Base-by-base conservation (phyloP, 2,888 invertebrate genomes). In the Eledona agricola region DNA sequence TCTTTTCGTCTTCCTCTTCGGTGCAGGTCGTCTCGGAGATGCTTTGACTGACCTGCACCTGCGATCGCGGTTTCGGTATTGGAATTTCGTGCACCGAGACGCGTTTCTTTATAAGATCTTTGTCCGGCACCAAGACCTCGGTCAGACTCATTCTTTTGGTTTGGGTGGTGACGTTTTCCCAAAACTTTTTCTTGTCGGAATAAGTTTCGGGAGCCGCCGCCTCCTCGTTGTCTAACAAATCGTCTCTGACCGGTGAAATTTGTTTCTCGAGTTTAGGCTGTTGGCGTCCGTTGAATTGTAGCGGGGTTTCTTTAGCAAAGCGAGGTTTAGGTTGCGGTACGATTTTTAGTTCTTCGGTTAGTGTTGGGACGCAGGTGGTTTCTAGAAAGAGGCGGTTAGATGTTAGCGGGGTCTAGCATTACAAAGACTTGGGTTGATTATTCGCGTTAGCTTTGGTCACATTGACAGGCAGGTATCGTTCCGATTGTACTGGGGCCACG, bases 291-390 rank as follows among this genome's bases (percentile, higher is more conserved):
- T 59, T 42, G 42, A 66, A 55, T 53, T 65, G 59, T 51, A 63
- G 53, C 26, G 63, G 66, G 17, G 57, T 63, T 32, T 70, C 69
- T 37, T 68, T 64, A 34, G 59, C 58, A 38, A 60, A 69, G 55
- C 81, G 77, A 38, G 80, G 81, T 68, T 78, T 80, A 60, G 81
- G 80, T 73, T 77, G 78, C 57, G 80, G 80, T 63, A 71, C 59
- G 57, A 64, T 58, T 66, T 66, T 76, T 69, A 66, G 72, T 72
- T 66, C 55, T 46, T 72, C 72, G 52, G 70, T 59, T 57, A 70
- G 58, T 64, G 72, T 70, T 72, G 69, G 66, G 66, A 66, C 72
- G 70, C 67, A 68, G 73, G 68, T 69, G 71, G 67, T 64, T 75
- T 77, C 77, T 77, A 77, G 69, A 77, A 76, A 74, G 71, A 77